phyloP scores from a whole-genome alignment of 2,888 invertebrate species.

The Lysandra bellargus region DNA sequence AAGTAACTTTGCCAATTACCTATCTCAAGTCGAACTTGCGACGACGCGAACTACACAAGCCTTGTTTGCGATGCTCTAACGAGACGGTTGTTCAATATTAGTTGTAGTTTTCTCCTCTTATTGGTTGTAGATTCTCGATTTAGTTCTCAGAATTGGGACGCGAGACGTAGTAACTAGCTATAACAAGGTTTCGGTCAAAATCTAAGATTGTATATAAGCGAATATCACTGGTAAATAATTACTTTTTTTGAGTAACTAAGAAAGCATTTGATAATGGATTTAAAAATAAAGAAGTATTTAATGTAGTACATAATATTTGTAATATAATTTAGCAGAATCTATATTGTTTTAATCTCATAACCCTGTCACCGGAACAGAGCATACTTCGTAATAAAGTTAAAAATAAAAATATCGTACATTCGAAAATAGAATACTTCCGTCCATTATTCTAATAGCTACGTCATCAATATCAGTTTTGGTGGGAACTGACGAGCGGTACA shows the following conservation, averaged over 20 bases:
- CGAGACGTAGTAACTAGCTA: not conserved
- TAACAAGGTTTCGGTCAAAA: not conserved
- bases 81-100: slow-evolving; percentile 6
- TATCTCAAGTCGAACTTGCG: not conserved
- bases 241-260: too few relatives aligned
- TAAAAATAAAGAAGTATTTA: too few relatives aligned
- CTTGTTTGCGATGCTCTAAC: not conserved
- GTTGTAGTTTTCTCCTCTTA: not conserved
- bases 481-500: slow-evolving; percentile 23
- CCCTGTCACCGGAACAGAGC: not conserved
- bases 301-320: too few relatives aligned
- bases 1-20: not conserved
- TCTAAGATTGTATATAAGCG: too few relatives aligned
- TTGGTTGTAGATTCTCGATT: not conserved
- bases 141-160: not conserved
- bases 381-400: not conserved
- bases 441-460: slow-evolving; percentile 7
- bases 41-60: not conserved
- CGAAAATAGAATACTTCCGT: slow-evolving; percentile 10
- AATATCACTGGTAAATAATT: too few relatives aligned
- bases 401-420: not conserved
- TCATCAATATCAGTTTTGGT: slow-evolving; percentile 27
- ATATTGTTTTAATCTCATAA: too few relatives aligned
- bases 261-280: too few relatives aligned
- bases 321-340: too few relatives aligned